Evolutionary conservation across 2,113 vertebrate species (phyloP).

Genomic region (Aldabrachelys gigantea): DNA sequence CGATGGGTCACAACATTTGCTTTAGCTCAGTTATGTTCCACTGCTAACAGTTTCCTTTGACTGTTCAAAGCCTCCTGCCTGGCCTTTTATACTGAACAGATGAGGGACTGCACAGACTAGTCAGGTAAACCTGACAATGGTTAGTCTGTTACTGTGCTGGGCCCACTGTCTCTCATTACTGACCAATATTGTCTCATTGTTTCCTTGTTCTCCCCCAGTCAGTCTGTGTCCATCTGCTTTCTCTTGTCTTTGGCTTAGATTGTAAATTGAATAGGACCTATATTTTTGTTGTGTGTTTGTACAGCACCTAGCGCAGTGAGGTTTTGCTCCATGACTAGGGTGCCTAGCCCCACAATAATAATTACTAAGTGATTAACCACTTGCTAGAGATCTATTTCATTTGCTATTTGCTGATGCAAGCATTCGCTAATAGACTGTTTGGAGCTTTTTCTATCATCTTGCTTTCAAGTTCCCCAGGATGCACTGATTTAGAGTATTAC

Average conservation of each 20-base stretch:
- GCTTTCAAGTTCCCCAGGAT: not conserved
- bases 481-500: not conserved
- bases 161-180: not conserved
- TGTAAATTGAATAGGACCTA: not conserved
- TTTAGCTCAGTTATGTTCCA: not conserved
- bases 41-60: not conserved
- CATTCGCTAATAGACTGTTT: not conserved
- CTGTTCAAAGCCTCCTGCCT: not conserved
- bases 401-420: not conserved
- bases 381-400: not conserved
- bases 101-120: not conserved
- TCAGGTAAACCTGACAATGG: not conserved
- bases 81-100: not conserved
- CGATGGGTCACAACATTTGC: not conserved
- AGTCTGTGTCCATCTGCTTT: not conserved
- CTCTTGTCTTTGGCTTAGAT: not conserved
- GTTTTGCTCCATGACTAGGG: not conserved
- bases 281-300: not conserved
- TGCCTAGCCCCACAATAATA: not conserved
- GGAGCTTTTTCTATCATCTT: not conserved
- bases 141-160: not conserved
- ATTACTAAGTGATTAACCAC: not conserved
- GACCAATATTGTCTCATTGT: not conserved
- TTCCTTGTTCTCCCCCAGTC: not conserved
- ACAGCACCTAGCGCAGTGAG: not conserved